Base-by-base conservation (phyloP, 2,113 vertebrate species). In the Ptilonorhynchus violaceus region DNA sequence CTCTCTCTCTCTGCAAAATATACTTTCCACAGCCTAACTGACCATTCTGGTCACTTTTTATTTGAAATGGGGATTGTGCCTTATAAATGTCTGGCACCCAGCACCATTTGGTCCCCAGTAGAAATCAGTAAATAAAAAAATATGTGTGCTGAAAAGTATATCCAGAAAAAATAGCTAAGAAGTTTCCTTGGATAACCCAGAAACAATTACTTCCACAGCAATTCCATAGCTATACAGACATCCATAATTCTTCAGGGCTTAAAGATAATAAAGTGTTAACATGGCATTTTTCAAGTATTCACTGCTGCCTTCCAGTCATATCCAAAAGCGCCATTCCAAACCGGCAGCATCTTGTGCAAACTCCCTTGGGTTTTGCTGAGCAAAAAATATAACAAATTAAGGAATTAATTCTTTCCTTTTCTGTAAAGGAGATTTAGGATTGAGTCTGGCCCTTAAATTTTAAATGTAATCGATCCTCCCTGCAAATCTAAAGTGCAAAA, bases 361-460 rank as follows among this genome's bases (percentile, higher is more conserved):
- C 41, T 81, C 76, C 64, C 22, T 31, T 39, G 77, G 77, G 89
- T 44, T 92, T 87, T 91, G 80, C 80, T 72, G 60, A 81, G 70
- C 64, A 72, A 64, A 80, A 93, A 96, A 82, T 94, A 66, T 15
- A 89, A 96, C 87, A 96, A 96, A 95, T 82, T 23, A 72, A 87
- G 62, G 92, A 79, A 88, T 81, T 59, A 59, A 91, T 82, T 91
- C 22, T 89, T 92, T 83, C 75, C 16, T 93, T 95, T 96, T 94
- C 69, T 89, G 92, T 89, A 75, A 85, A 91, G n/a, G 77, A 95
- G 93, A 88, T 94, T 89, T 95, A 89, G 49, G 87, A 69, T 85
- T 83, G 53, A 72, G 41, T 46, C 74, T 79, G 58, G 41, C 49
- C 69, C 66, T 89, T 89, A 89, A 85, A 95, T 95, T 91, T 85